phyloP scores from a whole-genome alignment of 1,140 invertebrate genomes.

The Drosophila mojavensis region DNA sequence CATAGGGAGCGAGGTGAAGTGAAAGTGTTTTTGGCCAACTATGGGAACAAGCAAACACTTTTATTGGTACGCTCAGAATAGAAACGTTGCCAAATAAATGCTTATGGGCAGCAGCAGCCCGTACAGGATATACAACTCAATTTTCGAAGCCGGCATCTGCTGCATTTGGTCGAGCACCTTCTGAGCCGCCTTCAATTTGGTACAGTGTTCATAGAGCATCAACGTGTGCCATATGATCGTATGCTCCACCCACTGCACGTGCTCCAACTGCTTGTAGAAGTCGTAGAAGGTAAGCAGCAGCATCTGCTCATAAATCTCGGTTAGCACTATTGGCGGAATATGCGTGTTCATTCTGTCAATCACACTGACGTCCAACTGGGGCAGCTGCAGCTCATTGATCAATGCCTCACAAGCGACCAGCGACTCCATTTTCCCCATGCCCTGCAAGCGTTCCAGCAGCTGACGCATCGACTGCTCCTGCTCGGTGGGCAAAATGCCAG shows the following conservation, averaged over 20 bases:
- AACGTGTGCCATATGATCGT: constrained; percentile 29
- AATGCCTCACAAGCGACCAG: constrained; percentile 11
- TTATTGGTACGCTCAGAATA: constrained; percentile 8
- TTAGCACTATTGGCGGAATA: constrained; percentile 14
- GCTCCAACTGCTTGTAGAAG: constrained; percentile 25
- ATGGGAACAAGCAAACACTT: constrained; percentile 13
- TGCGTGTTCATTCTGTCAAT: constrained; percentile 26
- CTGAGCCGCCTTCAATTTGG: constrained; percentile 24
- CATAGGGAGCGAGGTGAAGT: constrained; percentile 2
- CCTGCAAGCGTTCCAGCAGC: constrained; percentile 11
- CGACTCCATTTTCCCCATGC: constrained; percentile 8
- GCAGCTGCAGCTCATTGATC: constrained; percentile 22
- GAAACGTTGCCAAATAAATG: constrained; percentile 32
- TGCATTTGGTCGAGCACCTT: constrained; percentile 13
- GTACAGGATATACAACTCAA: constrained; percentile 15
- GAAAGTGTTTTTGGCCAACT: constrained; percentile 21
- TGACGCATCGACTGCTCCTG: constrained; percentile 27
- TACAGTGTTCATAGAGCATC: constrained; percentile 39
- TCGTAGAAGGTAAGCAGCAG: neutral
- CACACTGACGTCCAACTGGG: constrained; percentile 9
- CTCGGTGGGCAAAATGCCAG: neutral
- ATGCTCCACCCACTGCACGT: constrained; percentile 44
- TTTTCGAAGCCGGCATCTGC: neutral
- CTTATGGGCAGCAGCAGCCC: constrained; percentile 9
- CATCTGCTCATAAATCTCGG: constrained; percentile 33